phyloP scores from a whole-genome alignment of 1,140 invertebrate genomes.

The Plutomurus gul region DNA sequence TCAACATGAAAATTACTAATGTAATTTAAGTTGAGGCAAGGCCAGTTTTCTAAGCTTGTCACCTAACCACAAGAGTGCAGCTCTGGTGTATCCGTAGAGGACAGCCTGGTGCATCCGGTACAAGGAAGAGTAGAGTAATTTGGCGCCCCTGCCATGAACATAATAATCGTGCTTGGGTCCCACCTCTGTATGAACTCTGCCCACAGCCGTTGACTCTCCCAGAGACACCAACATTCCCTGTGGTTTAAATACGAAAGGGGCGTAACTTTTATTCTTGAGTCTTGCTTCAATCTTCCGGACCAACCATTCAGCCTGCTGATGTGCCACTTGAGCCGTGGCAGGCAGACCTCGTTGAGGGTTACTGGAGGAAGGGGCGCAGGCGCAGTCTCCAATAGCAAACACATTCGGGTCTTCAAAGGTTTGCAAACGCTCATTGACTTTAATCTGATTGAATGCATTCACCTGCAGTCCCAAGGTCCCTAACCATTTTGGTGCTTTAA shows the following conservation, averaged over 20 bases:
- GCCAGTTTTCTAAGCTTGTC: conserved; percentile 41
- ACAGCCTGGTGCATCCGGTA: conserved; percentile 49
- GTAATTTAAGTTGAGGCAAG: conserved; percentile 44
- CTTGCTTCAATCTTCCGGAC: conserved; percentile 7
- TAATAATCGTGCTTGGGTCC: conserved; percentile 43
- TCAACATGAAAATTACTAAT: no score
- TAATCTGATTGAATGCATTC: conserved; percentile 37
- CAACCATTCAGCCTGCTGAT: conserved; percentile 48
- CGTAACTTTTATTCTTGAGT: neutral
- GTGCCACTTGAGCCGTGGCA: conserved; percentile 44
- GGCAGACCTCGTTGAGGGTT: neutral
- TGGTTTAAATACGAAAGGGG: conserved; percentile 36
- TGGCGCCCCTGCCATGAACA: conserved; percentile 42
- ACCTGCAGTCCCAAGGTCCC: conserved; percentile 5
- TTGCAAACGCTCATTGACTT: conserved; percentile 33
- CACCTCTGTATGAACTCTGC: conserved; percentile 29
- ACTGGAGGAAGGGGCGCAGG: neutral
- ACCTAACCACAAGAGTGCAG: conserved; percentile 36
- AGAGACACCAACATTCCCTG: conserved; percentile 46
- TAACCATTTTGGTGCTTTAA: conserved; percentile 47
- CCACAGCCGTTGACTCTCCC: conserved; percentile 35
- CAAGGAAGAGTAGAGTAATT: conserved; percentile 41
- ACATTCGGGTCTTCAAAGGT: conserved; percentile 31
- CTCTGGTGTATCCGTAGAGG: conserved; percentile 40
- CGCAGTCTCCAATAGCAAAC: conserved; percentile 42